phyloP scores from a whole-genome alignment of 1,140 invertebrate genomes.

The Hycleus phaleratus region DNA sequence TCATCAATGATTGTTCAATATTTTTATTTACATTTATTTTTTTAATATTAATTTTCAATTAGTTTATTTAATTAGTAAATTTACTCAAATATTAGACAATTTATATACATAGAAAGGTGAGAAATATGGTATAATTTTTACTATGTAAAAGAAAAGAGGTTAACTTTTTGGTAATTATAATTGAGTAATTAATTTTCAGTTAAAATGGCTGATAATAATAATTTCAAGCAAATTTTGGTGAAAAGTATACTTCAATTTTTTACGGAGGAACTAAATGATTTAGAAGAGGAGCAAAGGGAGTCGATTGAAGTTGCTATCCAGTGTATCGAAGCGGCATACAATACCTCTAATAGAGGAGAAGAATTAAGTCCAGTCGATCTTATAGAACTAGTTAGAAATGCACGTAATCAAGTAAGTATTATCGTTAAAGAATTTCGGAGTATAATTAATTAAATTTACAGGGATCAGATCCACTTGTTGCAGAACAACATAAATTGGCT shows the following conservation, averaged over 20 bases:
- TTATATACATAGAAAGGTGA: no score
- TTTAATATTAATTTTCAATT: no score
- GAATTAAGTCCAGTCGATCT: slow-evolving; percentile 23
- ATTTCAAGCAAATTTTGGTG: neutral
- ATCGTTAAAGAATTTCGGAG: neutral
- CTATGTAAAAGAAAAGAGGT: no score
- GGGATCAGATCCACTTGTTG: slow-evolving; percentile 4
- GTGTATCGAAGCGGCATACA: slow-evolving; percentile 63
- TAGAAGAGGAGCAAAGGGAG: slow-evolving; percentile 42
- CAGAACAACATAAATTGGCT: slow-evolving; percentile 70
- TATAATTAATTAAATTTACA: slow-evolving; percentile 1
- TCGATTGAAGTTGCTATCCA: slow-evolving; percentile 70
- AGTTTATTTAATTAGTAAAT: no score
- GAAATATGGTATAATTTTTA: no score
- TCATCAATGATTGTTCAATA: no score
- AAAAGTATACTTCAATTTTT: slow-evolving; percentile 1
- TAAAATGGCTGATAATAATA: neutral
- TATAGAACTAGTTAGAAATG: neutral
- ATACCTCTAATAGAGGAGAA: slow-evolving; percentile 2
- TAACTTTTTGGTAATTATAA: no score
- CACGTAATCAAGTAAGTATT: neutral
- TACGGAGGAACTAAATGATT: neutral
- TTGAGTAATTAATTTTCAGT: no score
- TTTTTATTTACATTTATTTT: no score
- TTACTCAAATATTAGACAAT: no score